Conservation (phyloP, 1,140 invertebrate species). For the Doryteuthis pealeii region DNA sequence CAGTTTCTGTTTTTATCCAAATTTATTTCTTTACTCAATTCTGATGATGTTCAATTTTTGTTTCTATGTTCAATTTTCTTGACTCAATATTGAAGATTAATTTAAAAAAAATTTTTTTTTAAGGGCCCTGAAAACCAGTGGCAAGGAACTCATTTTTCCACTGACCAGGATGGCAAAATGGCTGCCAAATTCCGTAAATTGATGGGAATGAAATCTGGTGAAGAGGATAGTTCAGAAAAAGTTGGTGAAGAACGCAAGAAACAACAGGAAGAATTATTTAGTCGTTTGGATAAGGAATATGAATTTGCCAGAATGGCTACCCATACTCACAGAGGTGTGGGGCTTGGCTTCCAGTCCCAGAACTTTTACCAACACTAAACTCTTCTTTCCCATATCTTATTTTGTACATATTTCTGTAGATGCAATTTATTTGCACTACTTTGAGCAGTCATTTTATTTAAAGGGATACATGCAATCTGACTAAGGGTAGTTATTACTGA, state of each 20-base stretch:
- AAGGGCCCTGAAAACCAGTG: constrained; percentile 42
- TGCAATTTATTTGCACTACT: too few species aligned
- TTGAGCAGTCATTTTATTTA: too few species aligned
- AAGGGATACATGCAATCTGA: too few species aligned
- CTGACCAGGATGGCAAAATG: constrained; percentile 86
- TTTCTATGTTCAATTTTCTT: too few species aligned
- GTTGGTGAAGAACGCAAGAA: constrained; percentile 60
- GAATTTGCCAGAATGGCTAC: constrained; percentile 90
- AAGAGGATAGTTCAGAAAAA: constrained; percentile 11
- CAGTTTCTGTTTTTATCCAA: constrained; percentile 2
- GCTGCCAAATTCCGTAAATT: constrained; percentile 92
- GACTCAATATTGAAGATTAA: too few species aligned
- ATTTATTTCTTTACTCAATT: too few species aligned
- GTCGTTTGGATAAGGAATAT: constrained; percentile 90
- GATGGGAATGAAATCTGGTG: constrained; percentile 85
- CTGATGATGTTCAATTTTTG: too few species aligned
- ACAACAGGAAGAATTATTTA: constrained; percentile 89
- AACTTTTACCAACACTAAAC: not conserved
- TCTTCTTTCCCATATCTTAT: not conserved
- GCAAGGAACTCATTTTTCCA: constrained; percentile 70
- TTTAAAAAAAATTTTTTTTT: not conserved
- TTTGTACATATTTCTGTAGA: too few species aligned
- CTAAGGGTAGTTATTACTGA: too few species aligned
- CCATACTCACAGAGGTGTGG: constrained; percentile 89
- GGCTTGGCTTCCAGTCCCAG: constrained; percentile 73